Conservation (phyloP, 2,888 invertebrate species). For the Beris chalybata region DNA sequence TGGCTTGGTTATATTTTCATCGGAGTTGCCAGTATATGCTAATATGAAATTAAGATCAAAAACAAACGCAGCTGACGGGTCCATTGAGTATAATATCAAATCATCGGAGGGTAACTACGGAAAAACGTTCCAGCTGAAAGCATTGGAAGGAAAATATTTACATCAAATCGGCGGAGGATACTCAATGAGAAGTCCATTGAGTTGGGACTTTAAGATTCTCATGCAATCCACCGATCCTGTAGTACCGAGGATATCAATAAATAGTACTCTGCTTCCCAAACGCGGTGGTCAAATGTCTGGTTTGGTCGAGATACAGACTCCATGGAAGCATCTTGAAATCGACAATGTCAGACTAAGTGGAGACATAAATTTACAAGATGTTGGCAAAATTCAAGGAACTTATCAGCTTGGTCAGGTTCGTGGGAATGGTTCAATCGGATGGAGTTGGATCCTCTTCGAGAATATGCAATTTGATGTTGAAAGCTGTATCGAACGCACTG, state of each 20-base stretch:
- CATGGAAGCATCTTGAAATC: conserved; percentile 53
- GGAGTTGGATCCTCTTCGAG: conserved; percentile 60
- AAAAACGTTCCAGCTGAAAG: conserved; percentile 49
- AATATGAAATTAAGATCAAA: conserved; percentile 56
- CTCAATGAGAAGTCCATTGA: conserved; percentile 49
- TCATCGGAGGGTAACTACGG: conserved; percentile 45
- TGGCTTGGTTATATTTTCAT: conserved; percentile 54
- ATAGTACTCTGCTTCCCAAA: conserved; percentile 46
- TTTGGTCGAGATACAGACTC: conserved; percentile 50
- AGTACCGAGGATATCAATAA: conserved; percentile 49
- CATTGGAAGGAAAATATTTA: conserved; percentile 56
- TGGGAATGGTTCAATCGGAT: conserved; percentile 57
- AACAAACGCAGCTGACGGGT: conserved; percentile 53
- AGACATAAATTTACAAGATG: conserved; percentile 45
- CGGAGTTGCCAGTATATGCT: conserved; percentile 54
- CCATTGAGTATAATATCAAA: conserved; percentile 50
- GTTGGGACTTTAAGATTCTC: conserved; percentile 56
- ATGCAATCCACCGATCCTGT: conserved; percentile 52
- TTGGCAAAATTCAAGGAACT: conserved; percentile 49
- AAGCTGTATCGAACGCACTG: conserved; percentile 54
- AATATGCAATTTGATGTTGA: conserved; percentile 59
- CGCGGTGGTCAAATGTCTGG: conserved; percentile 42
- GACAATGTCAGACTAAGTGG: conserved; percentile 49
- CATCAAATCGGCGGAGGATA: conserved; percentile 55
- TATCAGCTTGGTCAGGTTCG: conserved; percentile 56